Evolutionary conservation across 2,888 invertebrate species (phyloP).

Genomic region (Neoaliturus tenellus): DNA sequence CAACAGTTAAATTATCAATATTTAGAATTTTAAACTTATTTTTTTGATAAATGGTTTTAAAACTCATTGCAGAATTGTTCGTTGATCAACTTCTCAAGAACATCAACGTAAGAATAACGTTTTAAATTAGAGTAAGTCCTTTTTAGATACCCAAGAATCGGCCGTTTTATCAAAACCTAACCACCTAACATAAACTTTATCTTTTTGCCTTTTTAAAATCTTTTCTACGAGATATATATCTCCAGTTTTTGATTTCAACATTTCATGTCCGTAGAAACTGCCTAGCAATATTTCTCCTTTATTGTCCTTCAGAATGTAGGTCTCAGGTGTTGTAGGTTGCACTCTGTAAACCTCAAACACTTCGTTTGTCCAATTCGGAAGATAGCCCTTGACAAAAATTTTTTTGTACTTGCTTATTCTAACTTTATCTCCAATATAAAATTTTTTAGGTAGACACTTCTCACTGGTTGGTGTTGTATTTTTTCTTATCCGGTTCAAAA

Average conservation of each 20-base stretch:
- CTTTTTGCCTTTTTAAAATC: slow-evolving; percentile 33
- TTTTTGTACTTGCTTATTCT: slow-evolving; percentile 42
- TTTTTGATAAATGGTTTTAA: not conserved
- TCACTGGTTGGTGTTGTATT: slow-evolving; percentile 5
- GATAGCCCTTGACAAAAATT: slow-evolving; percentile 32
- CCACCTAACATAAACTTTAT: slow-evolving; percentile 46
- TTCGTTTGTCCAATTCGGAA: slow-evolving; percentile 47
- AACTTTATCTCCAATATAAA: slow-evolving; percentile 38
- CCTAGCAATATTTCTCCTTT: slow-evolving; percentile 41
- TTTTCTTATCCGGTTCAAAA: not conserved
- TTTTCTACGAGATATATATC: slow-evolving; percentile 54
- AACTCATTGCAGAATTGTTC: not conserved
- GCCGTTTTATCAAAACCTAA: slow-evolving; percentile 37
- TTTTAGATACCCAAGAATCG: slow-evolving; percentile 52
- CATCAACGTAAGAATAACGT: not conserved
- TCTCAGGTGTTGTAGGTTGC: slow-evolving; percentile 42
- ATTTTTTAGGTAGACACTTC: not conserved
- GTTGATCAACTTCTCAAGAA: too few relatives aligned
- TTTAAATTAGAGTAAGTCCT: slow-evolving; percentile 21
- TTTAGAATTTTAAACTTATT: slow-evolving; percentile 23
- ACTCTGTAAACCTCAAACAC: slow-evolving; percentile 21
- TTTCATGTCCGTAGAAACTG: slow-evolving; percentile 43
- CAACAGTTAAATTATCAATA: slow-evolving; percentile 31
- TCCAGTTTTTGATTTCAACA: not conserved
- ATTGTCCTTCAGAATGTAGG: slow-evolving; percentile 28